phyloP scores from a whole-genome alignment of 2,797 vertebrate genomes.

The Sylvilagus floridanus region DNA sequence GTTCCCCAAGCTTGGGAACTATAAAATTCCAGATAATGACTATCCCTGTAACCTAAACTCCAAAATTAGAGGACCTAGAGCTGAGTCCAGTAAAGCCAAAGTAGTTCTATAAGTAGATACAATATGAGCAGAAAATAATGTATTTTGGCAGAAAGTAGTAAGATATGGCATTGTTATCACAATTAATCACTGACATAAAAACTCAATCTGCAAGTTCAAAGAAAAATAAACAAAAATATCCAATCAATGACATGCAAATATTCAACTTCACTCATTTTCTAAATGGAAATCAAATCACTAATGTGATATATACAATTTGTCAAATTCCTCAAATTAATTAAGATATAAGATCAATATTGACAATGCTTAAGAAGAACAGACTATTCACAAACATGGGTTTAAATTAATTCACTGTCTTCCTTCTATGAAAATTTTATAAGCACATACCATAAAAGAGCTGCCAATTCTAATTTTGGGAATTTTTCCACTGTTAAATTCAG shows the following conservation, averaged over 20 bases:
- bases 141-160: not conserved
- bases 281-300: slow-evolving; percentile 19
- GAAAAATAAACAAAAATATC: not conserved
- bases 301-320: not conserved
- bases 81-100: not conserved
- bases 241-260: not conserved
- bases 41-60: not conserved
- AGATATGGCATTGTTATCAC: not conserved
- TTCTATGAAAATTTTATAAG: not conserved
- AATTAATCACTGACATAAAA: not conserved
- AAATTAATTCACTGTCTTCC: not conserved
- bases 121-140: not conserved
- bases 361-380: not conserved
- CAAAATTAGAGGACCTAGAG: not conserved
- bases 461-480: not conserved
- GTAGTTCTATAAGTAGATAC: not conserved
- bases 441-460: not conserved
- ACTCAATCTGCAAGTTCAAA: not conserved
- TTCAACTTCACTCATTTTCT: not conserved
- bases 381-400: not conserved
- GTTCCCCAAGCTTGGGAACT: not conserved
- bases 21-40: not conserved
- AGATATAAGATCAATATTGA: not conserved
- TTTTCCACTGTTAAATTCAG: not conserved
- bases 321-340: not conserved